Conservation (phyloP, 1,140 invertebrate genomes). For the Aphelenchoides besseyi region DNA sequence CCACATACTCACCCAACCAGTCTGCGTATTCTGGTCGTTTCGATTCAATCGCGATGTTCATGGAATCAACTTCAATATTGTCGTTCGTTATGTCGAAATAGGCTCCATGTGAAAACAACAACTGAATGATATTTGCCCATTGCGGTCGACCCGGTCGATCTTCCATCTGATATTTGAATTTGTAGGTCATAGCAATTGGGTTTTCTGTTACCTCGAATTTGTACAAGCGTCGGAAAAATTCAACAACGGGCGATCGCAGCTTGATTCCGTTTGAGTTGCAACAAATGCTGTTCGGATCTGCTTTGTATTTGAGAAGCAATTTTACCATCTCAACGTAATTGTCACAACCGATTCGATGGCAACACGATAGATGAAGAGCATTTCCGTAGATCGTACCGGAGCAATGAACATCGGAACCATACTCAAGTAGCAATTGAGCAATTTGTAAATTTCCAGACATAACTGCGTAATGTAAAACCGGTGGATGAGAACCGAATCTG, state of each 20-base stretch:
- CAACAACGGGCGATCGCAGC: slow-evolving; percentile 33
- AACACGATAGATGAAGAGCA: slow-evolving; percentile 36
- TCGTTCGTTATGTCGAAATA: slow-evolving; percentile 11
- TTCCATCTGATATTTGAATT: slow-evolving; percentile 1
- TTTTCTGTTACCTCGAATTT: slow-evolving; percentile 13
- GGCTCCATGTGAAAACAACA: slow-evolving; percentile 20
- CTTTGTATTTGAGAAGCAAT: slow-evolving; percentile 34
- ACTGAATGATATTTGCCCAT: slow-evolving; percentile 23
- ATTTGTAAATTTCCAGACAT: slow-evolving; percentile 28
- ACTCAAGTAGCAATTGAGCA: slow-evolving; percentile 29
- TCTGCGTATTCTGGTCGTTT: slow-evolving; percentile 22
- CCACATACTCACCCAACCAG: neutral
- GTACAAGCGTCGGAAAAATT: slow-evolving; percentile 33
- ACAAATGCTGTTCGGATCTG: slow-evolving; percentile 28
- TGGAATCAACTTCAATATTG: slow-evolving; percentile 6
- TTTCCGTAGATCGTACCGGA: slow-evolving; percentile 26
- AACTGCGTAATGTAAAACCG: slow-evolving; percentile 34
- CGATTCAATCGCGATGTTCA: neutral
- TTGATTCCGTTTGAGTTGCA: slow-evolving; percentile 11
- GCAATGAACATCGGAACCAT: slow-evolving; percentile 33
- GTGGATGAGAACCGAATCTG: slow-evolving; percentile 16
- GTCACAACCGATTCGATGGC: slow-evolving; percentile 8
- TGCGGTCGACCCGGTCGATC: neutral
- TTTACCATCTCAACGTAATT: slow-evolving; percentile 35
- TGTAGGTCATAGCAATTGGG: neutral